Conservation (phyloP, 64 coral and sea anemone genomes). For the Montipora foliosa region DNA sequence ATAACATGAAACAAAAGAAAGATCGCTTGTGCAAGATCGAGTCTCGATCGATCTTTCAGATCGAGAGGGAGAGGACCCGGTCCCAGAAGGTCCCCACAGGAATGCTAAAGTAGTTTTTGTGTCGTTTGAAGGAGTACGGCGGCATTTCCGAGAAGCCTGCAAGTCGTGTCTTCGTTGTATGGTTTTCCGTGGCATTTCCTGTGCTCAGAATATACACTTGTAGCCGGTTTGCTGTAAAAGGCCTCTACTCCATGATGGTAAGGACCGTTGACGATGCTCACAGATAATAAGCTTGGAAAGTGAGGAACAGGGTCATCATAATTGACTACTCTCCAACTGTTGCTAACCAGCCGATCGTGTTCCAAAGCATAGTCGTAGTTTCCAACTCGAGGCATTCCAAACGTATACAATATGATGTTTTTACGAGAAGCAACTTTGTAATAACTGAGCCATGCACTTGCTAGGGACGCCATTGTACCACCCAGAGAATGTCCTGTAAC, state of each 20-base stretch:
- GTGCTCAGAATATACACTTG: conserved; percentile 25
- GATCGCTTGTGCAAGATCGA: too few relatives aligned
- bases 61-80: too few relatives aligned
- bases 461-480: conserved; percentile 70
- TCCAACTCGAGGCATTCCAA: conserved; percentile 77
- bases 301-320: conserved; percentile 62
- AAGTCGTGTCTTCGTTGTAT: too few relatives aligned
- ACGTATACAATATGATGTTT: conserved; percentile 64
- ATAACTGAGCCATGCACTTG: conserved; percentile 52
- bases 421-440: conserved; percentile 36
- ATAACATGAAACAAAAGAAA: too few relatives aligned
- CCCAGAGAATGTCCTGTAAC: conserved; percentile 75
- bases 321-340: conserved; percentile 66
- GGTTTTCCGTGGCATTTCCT: conserved; percentile 26
- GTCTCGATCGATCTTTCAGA: too few relatives aligned
- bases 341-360: conserved; percentile 50
- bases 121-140: too few relatives aligned
- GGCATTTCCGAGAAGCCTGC: too few relatives aligned
- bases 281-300: conserved; percentile 3
- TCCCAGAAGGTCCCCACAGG: too few relatives aligned
- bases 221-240: conserved; percentile 33
- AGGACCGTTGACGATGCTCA: not conserved
- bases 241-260: conserved; percentile 71
- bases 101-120: too few relatives aligned
- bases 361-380: conserved; percentile 50